Conservation (phyloP, 2,113 vertebrate genomes). For the Coptodon bakossiorum region DNA sequence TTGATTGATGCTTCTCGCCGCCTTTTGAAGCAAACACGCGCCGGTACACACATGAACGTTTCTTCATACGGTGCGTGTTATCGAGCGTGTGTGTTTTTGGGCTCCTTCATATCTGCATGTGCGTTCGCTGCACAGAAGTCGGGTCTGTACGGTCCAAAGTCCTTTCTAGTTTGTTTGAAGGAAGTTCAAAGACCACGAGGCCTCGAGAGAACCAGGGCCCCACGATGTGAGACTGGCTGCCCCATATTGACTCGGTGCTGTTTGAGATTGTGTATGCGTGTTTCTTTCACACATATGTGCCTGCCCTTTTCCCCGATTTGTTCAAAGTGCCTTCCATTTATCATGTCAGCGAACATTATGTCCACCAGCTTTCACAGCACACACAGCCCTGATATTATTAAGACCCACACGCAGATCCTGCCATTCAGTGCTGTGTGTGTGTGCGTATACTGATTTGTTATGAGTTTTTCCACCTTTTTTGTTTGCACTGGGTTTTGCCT, state of each 20-base stretch:
- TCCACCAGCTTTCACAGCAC: not conserved
- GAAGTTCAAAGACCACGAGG: slow-evolving; percentile 48
- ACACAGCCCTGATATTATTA: not conserved
- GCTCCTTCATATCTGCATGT: not conserved
- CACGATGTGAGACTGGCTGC: not conserved
- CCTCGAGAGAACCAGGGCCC: not conserved
- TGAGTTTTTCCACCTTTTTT: not conserved
- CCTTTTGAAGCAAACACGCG: slow-evolving; percentile 12
- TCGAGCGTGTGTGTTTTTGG: not conserved
- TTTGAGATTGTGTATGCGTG: not conserved
- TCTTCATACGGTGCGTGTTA: not conserved
- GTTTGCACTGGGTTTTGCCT: not conserved
- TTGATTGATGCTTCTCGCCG: slow-evolving; percentile 18
- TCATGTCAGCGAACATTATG: slow-evolving; percentile 7
- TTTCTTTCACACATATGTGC: slow-evolving; percentile 15
- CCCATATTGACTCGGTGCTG: not conserved
- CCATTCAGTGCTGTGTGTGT: not conserved
- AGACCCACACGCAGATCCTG: not conserved
- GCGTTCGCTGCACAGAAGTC: not conserved
- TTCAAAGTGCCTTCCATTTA: slow-evolving; percentile 11
- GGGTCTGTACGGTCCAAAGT: not conserved
- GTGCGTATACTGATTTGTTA: not conserved
- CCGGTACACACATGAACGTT: not conserved
- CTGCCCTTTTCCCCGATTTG: not conserved
- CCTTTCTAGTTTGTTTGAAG: slow-evolving; percentile 38